These are phyloP conservation scores for Drosophila cyrtoloma DNA, from an alignment of 2,888 invertebrate genomes.

Conservation along the genomic window DNA sequence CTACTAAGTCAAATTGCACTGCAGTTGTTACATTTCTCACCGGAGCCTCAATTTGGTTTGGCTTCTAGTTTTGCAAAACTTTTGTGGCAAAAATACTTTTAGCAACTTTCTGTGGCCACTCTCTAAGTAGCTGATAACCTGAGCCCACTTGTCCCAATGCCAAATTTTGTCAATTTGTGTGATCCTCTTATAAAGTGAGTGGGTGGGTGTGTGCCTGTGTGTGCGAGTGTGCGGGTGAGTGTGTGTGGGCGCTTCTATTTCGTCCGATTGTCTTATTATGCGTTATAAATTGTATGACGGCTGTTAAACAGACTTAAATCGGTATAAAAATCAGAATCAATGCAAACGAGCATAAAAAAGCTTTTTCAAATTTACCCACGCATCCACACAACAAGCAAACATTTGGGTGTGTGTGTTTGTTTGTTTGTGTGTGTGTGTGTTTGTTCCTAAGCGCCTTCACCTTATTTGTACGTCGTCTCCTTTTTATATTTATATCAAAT, in stretches of 20 bases:
- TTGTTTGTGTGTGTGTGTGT: constrained; percentile 14
- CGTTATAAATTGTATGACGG: constrained; percentile 68
- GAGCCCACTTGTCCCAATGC: constrained; percentile 23
- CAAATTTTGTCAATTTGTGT: constrained; percentile 67
- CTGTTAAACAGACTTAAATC: constrained; percentile 74
- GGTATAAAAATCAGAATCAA: constrained; percentile 67
- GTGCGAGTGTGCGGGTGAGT: neutral
- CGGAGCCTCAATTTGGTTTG: constrained; percentile 35
- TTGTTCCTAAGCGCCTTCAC: neutral
- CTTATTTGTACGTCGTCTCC: constrained; percentile 7
- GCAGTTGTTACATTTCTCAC: constrained; percentile 68
- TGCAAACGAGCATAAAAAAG: constrained; percentile 79
- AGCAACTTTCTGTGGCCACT: constrained; percentile 46
- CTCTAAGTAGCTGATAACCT: constrained; percentile 56
- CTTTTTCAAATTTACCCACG: constrained; percentile 61
- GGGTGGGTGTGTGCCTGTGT: constrained; percentile 10
- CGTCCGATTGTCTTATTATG: constrained; percentile 65
- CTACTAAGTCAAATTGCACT: constrained; percentile 53
- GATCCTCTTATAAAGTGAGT: constrained; percentile 49
- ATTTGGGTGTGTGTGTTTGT: constrained; percentile 18
- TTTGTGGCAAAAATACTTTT: constrained; percentile 70
- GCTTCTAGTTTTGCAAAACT: constrained; percentile 72
- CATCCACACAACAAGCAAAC: constrained; percentile 21
- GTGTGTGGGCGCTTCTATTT: constrained; percentile 27
- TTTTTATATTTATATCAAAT: constrained; percentile 35